phyloP scores from a whole-genome alignment of 92 coral and sea anemone species.

The Parazoanthus swiftii region DNA sequence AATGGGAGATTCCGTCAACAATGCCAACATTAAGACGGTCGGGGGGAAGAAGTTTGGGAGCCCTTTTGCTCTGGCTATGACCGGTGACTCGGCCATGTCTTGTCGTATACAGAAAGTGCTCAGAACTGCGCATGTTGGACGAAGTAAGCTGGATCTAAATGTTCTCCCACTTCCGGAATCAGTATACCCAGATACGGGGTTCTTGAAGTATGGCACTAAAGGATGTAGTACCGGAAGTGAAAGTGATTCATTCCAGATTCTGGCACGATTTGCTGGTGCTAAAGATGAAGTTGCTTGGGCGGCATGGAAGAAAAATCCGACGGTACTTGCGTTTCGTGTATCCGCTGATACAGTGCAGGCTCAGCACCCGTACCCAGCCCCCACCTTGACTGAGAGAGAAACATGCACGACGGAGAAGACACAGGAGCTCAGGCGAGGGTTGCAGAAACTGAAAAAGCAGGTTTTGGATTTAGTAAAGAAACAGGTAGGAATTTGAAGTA shows the following conservation, averaged over 20 bases:
- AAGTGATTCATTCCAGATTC: not conserved
- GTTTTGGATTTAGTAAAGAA: not conserved
- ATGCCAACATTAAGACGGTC: slow-evolving; percentile 1
- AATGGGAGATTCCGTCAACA: not conserved
- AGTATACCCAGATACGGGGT: too few relatives aligned
- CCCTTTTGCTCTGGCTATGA: slow-evolving; percentile 14
- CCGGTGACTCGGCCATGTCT: not conserved
- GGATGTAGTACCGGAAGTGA: not conserved
- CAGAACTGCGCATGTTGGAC: not conserved
- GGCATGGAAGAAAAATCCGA: not conserved
- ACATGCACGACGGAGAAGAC: not conserved
- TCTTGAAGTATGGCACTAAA: too few relatives aligned
- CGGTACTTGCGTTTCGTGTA: not conserved
- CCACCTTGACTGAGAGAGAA: not conserved
- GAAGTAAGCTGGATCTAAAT: not conserved
- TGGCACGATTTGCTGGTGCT: not conserved
- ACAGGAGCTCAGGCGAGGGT: not conserved
- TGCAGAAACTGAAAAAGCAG: not conserved
- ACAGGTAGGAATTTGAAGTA: not conserved
- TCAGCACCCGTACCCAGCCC: not conserved
- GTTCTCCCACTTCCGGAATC: not conserved
- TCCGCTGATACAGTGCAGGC: not conserved
- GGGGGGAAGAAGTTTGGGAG: not conserved
- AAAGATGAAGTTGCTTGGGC: not conserved
- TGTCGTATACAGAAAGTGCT: not conserved